Percentiles rank a stretch among this genome's conserved stretches.
These are phyloP conservation scores for Micrastur ruficollis DNA, from an alignment of 2,797 vertebrate genomes.

Conservation along the genomic window DNA sequence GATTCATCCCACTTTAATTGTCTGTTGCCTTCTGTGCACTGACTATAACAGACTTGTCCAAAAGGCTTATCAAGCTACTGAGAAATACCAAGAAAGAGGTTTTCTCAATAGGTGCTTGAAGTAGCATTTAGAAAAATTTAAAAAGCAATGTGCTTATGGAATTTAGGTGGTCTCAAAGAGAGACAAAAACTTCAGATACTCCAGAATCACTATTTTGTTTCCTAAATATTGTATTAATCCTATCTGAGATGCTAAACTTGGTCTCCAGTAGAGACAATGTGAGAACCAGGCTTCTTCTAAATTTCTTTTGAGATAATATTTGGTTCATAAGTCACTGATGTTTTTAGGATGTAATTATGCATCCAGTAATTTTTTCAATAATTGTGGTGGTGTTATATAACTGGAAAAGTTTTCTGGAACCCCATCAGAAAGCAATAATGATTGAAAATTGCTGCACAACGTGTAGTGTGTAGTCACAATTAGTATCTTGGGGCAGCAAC, in stretches of 20 bases:
- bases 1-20: neutral
- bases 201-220: neutral
- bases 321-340: neutral
- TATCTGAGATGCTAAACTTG: neutral
- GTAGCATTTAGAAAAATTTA: neutral
- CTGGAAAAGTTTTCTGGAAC: neutral
- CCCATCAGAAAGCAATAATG: neutral
- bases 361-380: neutral
- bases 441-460: neutral
- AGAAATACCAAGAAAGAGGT: neutral
- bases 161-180: neutral
- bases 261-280: neutral
- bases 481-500: neutral
- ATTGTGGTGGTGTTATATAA: neutral
- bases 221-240: neutral
- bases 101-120: neutral
- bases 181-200: neutral
- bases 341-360: neutral
- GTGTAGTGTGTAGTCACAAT: neutral
- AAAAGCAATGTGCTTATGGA: neutral
- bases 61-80: neutral
- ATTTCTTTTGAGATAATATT: neutral
- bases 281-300: neutral
- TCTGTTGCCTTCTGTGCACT: neutral
- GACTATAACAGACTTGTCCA: neutral